Evolutionary conservation across 2,888 invertebrate genomes (phyloP).

Genomic region (Conistra vaccinii): DNA sequence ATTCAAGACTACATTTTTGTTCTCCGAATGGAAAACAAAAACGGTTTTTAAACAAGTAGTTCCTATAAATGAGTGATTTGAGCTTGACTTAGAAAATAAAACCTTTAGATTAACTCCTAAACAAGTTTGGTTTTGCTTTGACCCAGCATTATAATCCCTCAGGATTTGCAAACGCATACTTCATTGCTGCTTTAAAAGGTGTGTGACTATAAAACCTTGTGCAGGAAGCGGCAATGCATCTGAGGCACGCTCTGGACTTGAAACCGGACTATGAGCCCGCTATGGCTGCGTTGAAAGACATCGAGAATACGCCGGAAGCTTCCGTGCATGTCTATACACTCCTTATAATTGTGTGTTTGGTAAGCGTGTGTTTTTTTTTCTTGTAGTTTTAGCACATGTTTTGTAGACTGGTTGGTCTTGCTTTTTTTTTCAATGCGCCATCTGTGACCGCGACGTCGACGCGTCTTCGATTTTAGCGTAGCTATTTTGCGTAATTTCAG

Average conservation of each 20-base stretch:
- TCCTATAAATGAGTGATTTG: slow-evolving; percentile 2
- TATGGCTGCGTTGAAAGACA: slow-evolving; percentile 94
- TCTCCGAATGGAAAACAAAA: too few relatives aligned
- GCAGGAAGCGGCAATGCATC: slow-evolving; percentile 96
- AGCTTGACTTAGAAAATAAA: slow-evolving; percentile 30
- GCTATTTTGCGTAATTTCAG: neutral
- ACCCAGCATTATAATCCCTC: slow-evolving; percentile 35
- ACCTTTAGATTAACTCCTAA: slow-evolving; percentile 8
- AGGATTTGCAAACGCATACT: slow-evolving; percentile 55
- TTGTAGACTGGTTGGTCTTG: slow-evolving; percentile 9
- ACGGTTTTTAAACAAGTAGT: neutral
- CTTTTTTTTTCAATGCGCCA: slow-evolving; percentile 28
- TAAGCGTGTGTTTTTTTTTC: slow-evolving; percentile 79
- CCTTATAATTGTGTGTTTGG: slow-evolving; percentile 96
- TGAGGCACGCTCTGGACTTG: slow-evolving; percentile 95
- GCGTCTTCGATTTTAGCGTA: neutral
- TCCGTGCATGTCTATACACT: slow-evolving; percentile 96
- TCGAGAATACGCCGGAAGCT: slow-evolving; percentile 95
- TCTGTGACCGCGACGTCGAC: slow-evolving; percentile 10
- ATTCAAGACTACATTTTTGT: slow-evolving; percentile 2
- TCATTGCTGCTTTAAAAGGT: slow-evolving; percentile 60
- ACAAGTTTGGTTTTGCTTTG: slow-evolving; percentile 49
- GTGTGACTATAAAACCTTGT: slow-evolving; percentile 61
- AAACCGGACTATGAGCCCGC: slow-evolving; percentile 97
- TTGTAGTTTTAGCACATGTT: slow-evolving; percentile 35